These are phyloP conservation scores for Drosophila mulleri DNA, from an alignment of 2,888 invertebrate species.

Conservation along the genomic window DNA sequence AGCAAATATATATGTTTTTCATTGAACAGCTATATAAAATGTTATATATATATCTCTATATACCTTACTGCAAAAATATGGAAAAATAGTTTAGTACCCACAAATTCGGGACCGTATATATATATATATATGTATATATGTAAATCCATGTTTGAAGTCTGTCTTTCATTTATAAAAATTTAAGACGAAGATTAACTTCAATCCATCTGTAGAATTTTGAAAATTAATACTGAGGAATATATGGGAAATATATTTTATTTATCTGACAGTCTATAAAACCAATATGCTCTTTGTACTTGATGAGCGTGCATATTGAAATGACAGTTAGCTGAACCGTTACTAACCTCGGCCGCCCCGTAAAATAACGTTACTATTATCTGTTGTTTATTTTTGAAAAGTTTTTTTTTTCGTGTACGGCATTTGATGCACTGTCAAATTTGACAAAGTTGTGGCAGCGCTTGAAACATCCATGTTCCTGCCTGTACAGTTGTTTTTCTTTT, in stretches of 20 bases:
- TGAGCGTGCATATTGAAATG: conserved; percentile 26
- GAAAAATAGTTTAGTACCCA: too few relatives aligned
- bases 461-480: conserved; percentile 37
- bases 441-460: conserved; percentile 45
- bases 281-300: neutral
- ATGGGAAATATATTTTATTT: too few relatives aligned
- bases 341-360: neutral
- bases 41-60: too few relatives aligned
- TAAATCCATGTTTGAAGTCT: too few relatives aligned
- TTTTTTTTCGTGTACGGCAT: conserved; percentile 25
- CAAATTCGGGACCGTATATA: too few relatives aligned
- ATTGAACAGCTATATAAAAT: too few relatives aligned
- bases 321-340: conserved; percentile 34
- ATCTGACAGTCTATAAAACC: neutral
- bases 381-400: conserved; percentile 10
- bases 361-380: conserved; percentile 25
- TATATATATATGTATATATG: too few relatives aligned
- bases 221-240: too few relatives aligned
- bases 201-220: neutral
- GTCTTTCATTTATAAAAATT: too few relatives aligned
- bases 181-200: too few relatives aligned
- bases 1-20: too few relatives aligned
- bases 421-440: conserved; percentile 60
- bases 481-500: conserved; percentile 21
- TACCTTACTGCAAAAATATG: too few relatives aligned